Evolutionary conservation across 2,113 vertebrate species (phyloP).

Genomic region (Planiliza haematocheilus): DNA sequence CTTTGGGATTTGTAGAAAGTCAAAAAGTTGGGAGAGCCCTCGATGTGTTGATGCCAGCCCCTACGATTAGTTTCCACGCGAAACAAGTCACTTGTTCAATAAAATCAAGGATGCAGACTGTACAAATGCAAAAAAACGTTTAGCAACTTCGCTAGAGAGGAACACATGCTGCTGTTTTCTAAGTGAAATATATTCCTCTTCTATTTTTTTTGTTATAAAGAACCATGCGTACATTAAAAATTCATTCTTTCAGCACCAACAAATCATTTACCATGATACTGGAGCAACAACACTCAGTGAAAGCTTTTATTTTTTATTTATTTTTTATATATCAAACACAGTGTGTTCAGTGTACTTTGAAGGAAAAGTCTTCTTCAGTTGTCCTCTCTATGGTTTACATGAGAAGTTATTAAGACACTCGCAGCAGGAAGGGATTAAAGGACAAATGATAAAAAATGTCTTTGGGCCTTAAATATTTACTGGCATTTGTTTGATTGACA

Average conservation of each 20-base stretch:
- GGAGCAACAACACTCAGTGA: not conserved
- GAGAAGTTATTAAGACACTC: not conserved
- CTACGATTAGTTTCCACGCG: not conserved
- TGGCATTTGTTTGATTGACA: not conserved
- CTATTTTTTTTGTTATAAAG: too few species aligned
- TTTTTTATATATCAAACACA: too few species aligned
- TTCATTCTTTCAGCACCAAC: too few species aligned
- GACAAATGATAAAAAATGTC: not conserved
- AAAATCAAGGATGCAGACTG: too few species aligned
- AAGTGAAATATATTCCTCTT: too few species aligned
- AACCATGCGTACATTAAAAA: too few species aligned
- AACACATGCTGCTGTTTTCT: too few species aligned
- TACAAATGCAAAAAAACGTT: too few species aligned
- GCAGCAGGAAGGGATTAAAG: not conserved
- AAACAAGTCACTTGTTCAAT: not conserved
- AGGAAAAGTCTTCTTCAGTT: too few species aligned
- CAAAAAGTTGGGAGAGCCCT: too few species aligned
- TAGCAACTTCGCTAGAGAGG: too few species aligned
- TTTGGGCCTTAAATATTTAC: not conserved
- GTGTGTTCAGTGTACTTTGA: not conserved
- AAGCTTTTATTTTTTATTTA: not conserved
- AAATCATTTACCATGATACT: not conserved
- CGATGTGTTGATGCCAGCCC: not conserved
- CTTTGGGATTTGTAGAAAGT: too few species aligned
- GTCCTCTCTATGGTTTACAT: constrained; percentile 1